Evolutionary conservation across 1,140 invertebrate genomes (phyloP).

Genomic region (Coptotermes formosanus): DNA sequence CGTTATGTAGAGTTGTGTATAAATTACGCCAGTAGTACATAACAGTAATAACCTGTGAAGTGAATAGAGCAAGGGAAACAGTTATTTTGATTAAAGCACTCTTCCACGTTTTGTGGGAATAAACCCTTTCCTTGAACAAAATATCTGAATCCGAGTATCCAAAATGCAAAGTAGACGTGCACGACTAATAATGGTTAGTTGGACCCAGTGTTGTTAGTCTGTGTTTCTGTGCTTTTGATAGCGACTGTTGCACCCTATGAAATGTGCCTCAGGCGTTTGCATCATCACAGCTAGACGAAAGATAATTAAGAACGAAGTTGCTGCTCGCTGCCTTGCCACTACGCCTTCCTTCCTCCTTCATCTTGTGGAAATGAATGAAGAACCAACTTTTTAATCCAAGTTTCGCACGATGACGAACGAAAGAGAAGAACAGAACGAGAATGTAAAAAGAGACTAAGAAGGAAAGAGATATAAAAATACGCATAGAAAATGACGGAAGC

Average conservation of each 20-base stretch:
- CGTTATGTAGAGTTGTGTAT: no score
- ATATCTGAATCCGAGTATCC: no score
- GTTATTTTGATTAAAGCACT: no score
- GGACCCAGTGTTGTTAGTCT: background rate
- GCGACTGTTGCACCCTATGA: background rate
- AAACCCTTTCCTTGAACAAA: no score
- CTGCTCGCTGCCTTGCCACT: background rate
- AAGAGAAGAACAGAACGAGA: background rate
- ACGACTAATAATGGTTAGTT: background rate
- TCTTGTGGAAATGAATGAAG: slow-evolving; percentile 4
- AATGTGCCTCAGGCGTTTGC: background rate
- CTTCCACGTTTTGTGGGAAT: no score
- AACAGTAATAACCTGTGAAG: no score
- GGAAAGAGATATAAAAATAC: slow-evolving; percentile 3
- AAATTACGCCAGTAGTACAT: no score
- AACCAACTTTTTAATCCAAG: background rate
- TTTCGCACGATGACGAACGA: background rate
- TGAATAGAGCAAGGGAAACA: no score
- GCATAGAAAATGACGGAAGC: slow-evolving; percentile 5
- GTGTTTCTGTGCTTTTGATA: background rate
- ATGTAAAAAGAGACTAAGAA: background rate
- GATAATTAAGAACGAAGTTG: background rate
- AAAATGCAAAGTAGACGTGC: no score
- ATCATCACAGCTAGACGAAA: background rate
- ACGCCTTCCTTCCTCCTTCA: background rate